Base-by-base conservation (phyloP, 2,113 vertebrate genomes). In the Lonchura striata region DNA sequence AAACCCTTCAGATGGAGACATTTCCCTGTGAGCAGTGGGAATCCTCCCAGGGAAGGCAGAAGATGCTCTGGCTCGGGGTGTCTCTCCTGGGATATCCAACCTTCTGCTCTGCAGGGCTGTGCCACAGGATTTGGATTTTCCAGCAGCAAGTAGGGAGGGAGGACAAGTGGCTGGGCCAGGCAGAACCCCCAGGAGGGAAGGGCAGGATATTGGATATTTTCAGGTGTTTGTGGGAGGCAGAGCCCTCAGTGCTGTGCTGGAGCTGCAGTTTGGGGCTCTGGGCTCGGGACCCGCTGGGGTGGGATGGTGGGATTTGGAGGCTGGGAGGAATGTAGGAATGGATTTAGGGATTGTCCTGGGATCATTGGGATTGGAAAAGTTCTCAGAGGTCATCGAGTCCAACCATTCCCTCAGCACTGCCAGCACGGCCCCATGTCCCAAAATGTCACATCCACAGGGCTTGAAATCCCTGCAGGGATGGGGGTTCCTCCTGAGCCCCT, bases 131-230 rank as follows among this genome's bases (percentile, higher is more conserved):
- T 96, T 41, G 75, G 46, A 78, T 96, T 86, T 92, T 89, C 91
- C 68, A 86, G 85, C 46, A 44, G 79, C 92, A 93, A 50, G 97
- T 90, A 90, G 92, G 27, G 66, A 88, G 85, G 61, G 57, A 78
- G 91, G 82, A 87, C 71, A 31, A 94, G 82, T 56, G 92, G 82
- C 94, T 90, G 92, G 39, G 88, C 5, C 42, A 85, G 90, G 95
- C 78, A 78, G 68, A 61, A 80, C 78, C 92, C 81, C 94, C 94
- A 94, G 95, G 92, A 93, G 92, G 92, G 91, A 91, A 65, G 68
- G 72, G 79, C 90, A 94, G 47, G 63, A 27, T 97, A n/a, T n/a
- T n/a, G n/a, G n/a, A n/a, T n/a, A 86, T 96, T 97, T 95, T 83
- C n/a, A 82, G 95, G 82, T 30, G 82, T 39, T 56, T 68, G 37